phyloP scores from a whole-genome alignment of 2,113 vertebrate species.

The Petrocephalus microphthalmus region DNA sequence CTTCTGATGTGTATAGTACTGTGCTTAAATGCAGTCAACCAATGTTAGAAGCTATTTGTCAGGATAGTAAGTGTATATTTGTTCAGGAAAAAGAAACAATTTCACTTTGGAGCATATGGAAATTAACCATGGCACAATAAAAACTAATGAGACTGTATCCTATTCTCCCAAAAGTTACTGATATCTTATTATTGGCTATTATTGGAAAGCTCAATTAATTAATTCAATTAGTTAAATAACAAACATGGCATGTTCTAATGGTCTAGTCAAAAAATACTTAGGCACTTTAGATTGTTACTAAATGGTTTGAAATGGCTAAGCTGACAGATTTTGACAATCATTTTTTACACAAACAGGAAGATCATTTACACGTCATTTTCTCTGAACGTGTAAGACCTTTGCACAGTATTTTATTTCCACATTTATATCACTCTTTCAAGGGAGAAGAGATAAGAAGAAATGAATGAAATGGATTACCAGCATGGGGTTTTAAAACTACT shows the following conservation, averaged over 20 bases:
- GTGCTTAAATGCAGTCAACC: neutral
- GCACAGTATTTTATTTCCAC: neutral
- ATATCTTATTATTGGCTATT: neutral
- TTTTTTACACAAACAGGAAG: neutral
- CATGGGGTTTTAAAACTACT: neutral
- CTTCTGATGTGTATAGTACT: neutral
- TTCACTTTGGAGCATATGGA: neutral
- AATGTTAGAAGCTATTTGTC: neutral
- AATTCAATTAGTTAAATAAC: neutral
- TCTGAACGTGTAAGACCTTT: neutral
- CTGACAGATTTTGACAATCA: neutral
- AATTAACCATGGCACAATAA: neutral
- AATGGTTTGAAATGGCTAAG: too few relatives aligned
- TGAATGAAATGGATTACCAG: neutral
- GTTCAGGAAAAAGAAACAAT: neutral
- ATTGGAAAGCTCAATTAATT: neutral
- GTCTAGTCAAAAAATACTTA: neutral
- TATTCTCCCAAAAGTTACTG: neutral
- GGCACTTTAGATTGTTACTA: neutral
- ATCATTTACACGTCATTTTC: neutral
- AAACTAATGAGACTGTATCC: neutral
- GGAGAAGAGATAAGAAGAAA: neutral
- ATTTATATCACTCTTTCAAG: neutral
- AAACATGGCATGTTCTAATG: neutral
- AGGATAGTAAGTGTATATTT: neutral